A percentile compares a stretch with the other conserved stretches of the same genome.
phyloP scores from a whole-genome alignment of 2,113 vertebrate genomes.

The Myotis yumanensis region DNA sequence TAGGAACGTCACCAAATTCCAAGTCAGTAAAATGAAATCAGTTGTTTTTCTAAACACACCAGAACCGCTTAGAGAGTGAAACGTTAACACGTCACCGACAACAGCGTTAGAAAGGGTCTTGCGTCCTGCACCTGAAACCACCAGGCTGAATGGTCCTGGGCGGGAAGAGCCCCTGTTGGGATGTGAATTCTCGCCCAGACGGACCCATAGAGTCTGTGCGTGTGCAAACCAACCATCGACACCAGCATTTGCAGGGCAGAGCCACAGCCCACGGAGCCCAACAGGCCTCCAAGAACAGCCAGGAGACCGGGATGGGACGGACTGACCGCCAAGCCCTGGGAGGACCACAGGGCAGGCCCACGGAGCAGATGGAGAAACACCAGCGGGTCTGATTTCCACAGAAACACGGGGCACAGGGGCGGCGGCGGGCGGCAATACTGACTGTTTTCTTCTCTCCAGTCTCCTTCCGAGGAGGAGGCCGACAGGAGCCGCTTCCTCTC shows the following conservation, averaged over 20 bases:
- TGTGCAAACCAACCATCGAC: too few species aligned
- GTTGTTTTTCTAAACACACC: background rate
- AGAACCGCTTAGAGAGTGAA: background rate
- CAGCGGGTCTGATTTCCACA: background rate
- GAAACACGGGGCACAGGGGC: background rate
- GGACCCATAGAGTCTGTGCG: too few species aligned
- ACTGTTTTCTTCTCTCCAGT: conserved; percentile 58
- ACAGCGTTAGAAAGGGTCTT: background rate
- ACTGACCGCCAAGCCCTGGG: too few species aligned
- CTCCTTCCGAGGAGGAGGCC: conserved; percentile 30
- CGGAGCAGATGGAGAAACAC: too few species aligned
- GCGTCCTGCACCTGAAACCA: too few species aligned
- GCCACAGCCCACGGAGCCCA: too few species aligned
- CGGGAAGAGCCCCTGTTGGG: background rate
- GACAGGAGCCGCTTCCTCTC: background rate
- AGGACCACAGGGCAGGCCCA: too few species aligned
- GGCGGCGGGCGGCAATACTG: background rate
- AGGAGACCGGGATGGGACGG: too few species aligned
- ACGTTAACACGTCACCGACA: background rate
- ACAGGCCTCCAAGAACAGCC: too few species aligned
- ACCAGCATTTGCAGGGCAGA: too few species aligned
- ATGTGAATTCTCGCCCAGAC: background rate
- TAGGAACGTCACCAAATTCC: background rate
- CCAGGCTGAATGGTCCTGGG: rapidly evolving
- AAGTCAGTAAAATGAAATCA: background rate